A percentile compares a stretch with the other conserved stretches of the same genome.
These are phyloP conservation scores for Aromia moschata DNA, from an alignment of 2,888 invertebrate genomes.

Conservation along the genomic window DNA sequence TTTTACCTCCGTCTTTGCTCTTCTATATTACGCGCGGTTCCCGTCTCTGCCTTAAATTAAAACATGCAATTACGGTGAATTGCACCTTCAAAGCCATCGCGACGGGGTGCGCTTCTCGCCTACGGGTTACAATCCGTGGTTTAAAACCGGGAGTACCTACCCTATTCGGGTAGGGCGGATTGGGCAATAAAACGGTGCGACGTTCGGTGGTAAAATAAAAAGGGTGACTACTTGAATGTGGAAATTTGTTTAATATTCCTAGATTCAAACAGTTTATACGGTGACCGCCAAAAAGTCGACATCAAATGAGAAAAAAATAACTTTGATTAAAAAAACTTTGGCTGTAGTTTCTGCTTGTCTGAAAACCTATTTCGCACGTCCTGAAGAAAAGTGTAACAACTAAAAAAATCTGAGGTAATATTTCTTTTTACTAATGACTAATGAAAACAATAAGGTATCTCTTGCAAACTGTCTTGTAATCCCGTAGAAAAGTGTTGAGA, in stretches of 20 bases:
- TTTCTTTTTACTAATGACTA: too few relatives aligned
- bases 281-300: too few relatives aligned
- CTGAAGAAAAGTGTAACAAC: too few relatives aligned
- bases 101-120: constrained; percentile 1
- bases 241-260: background rate
- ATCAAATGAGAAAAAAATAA: too few relatives aligned
- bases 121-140: constrained; percentile 20
- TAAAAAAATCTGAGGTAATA: too few relatives aligned
- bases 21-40: constrained; percentile 19
- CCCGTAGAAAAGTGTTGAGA: too few relatives aligned
- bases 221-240: background rate
- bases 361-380: too few relatives aligned
- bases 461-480: too few relatives aligned
- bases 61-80: constrained; percentile 20
- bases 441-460: too few relatives aligned
- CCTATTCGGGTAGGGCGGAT: background rate
- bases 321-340: too few relatives aligned
- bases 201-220: background rate
- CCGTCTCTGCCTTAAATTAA: constrained; percentile 21
- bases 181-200: background rate
- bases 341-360: too few relatives aligned
- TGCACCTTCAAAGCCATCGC: constrained; percentile 12
- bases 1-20: constrained; percentile 26
- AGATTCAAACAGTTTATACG: background rate
- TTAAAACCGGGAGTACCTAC: constrained; percentile 3